Base-by-base conservation (phyloP, 2,888 invertebrate species). In the Dryobotodes eremita region DNA sequence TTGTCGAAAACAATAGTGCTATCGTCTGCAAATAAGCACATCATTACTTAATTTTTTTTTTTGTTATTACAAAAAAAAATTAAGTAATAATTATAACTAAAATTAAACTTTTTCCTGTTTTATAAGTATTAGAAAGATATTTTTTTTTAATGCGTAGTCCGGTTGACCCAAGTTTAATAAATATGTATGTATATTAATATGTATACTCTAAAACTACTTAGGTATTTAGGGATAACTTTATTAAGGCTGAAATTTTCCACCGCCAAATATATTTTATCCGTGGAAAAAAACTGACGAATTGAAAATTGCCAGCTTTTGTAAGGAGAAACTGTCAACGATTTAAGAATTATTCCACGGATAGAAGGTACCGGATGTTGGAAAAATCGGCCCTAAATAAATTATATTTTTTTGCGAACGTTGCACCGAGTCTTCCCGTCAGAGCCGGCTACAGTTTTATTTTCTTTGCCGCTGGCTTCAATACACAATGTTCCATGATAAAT, bases 371-470 rank as follows among this genome's bases (percentile, higher is more conserved):
- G n/a, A 20, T 10, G 53, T 17, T 36, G 10, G 7, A 36, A n/a
- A n/a, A 36, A 70, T 36, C 36, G 0, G 17, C 3, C 6, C 11
- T 70, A 36, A 36, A 50, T 20, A 26, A 68, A 69, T 55, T 20
- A 36, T 23, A 57, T 26, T 26, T 59, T 42, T 23, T 78, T 65
- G 36, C 36, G 8, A 48, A 23, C 6, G 48, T 48, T 57, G 55
- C 55, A 55, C 3, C 13, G n/a, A 36, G 15, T 23, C 2, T n/a
- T 79, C 15, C 3, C 10, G 17, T n/a, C n/a, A 10, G 23, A 13
- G 4, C 17, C 8, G 36, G 31, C 78, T 31, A 20, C 20, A 17
- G 20, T 57, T 42, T 31, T 59, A 79, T 79, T 59, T 77, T 69
- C 80, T 11, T 79, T 31, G 17, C 55, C 11, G 13, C 50, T 55